Base-by-base conservation (phyloP, 2,888 invertebrate species). In the Macrosoma leucophasiata region DNA sequence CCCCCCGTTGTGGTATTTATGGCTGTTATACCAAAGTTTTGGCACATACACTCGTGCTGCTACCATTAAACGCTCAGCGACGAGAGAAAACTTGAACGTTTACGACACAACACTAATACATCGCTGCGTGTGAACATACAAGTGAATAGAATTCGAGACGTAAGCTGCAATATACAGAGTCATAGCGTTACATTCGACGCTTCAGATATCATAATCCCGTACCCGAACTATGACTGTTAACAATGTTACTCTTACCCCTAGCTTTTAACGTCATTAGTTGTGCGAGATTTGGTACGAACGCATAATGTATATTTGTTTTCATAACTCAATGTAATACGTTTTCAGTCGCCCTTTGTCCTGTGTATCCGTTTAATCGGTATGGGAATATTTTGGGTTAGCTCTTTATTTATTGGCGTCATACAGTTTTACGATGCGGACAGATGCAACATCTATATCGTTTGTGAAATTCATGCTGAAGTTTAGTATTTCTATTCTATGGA, bases 241-340 rank as follows among this genome's bases (percentile, higher is more conserved):
- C 78, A 79, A 60, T 77, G 77, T 79, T 70, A 71, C 71, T 70
- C 61, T 66, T 75, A 77, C 79, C 79, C 79, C 73, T 78, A 76
- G 73, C 77, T 72, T 75, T 73, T 71, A 73, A 68, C 69, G 68
- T 79, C 81, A 82, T 82, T 82, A 82, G 79, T 70, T 75, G 72
- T 68, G 73, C 74, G 71, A 79, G 76, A 78, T 78, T 75, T 76
- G 59, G 64, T 75, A 72, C 65, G 64, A 62, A 73, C 66, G 72
- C 68, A 66, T 76, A 72, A 75, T 76, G 70, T 68, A 70, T 76
- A 73, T 77, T 78, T 81, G 78, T 81, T 81, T 81, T 77, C 77
- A 71, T 77, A 78, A 71, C 62, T 75, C 73, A 58, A 59, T 54
- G 58, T 55, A 62, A 58, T 63, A 58, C 60, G 58, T 70, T 74